phyloP scores from a whole-genome alignment of 2,797 vertebrate species.

The Hydrolagus colliei region DNA sequence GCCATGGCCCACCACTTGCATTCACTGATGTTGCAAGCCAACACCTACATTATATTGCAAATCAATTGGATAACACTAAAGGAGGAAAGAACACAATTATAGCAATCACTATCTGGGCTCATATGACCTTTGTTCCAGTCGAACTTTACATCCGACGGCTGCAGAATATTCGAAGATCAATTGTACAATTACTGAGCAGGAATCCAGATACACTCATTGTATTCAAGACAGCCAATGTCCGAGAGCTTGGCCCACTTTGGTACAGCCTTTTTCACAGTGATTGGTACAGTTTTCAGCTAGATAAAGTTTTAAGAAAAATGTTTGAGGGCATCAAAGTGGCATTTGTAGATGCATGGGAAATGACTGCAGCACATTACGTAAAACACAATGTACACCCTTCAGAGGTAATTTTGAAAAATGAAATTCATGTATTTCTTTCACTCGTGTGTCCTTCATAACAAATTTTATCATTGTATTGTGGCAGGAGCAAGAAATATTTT shows the following conservation, averaged over 20 bases:
- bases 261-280: conserved; percentile 89
- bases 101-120: conserved; percentile 87
- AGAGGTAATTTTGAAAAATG: conserved; percentile 79
- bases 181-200: conserved; percentile 74
- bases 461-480: not conserved
- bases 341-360: conserved; percentile 93
- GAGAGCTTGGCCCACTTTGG: conserved; percentile 71
- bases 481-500: not conserved
- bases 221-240: conserved; percentile 81
- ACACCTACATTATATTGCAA: no score
- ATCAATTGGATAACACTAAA: no score
- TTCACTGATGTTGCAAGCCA: no score
- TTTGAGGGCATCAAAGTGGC: conserved; percentile 78
- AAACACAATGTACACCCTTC: conserved; percentile 84
- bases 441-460: conserved; percentile 46
- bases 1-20: no score
- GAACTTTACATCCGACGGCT: conserved; percentile 83
- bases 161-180: conserved; percentile 75
- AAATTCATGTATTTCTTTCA: conserved; percentile 79
- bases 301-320: conserved; percentile 59
- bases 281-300: conserved; percentile 79
- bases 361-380: conserved; percentile 79
- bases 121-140: conserved; percentile 90
- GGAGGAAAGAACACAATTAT: conserved; percentile 62
- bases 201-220: conserved; percentile 75